Percentiles rank a stretch among this genome's conserved stretches.
Evolutionary conservation across 2,113 vertebrate species (phyloP).

Genomic region (Bubo scandiacus): DNA sequence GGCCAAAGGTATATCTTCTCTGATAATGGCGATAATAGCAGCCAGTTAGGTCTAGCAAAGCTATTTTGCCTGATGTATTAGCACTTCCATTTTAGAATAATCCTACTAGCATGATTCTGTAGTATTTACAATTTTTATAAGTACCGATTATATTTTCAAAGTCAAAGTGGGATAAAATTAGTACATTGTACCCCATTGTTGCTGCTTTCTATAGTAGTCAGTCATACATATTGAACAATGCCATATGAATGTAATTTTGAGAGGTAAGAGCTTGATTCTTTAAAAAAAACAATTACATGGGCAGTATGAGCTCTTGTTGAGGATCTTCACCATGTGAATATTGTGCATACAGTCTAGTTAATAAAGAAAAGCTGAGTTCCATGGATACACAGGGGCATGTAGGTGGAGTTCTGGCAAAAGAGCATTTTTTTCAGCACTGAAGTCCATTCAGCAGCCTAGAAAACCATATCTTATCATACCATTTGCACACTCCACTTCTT

Average conservation of each 20-base stretch:
- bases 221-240: slow-evolving; percentile 75
- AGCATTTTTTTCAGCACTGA: background rate
- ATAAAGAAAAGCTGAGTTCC: slow-evolving; percentile 62
- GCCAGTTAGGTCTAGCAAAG: slow-evolving; percentile 67
- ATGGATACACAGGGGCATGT: background rate
- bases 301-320: slow-evolving; percentile 66
- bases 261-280: slow-evolving; percentile 74
- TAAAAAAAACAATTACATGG: slow-evolving; percentile 69
- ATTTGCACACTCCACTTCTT: slow-evolving; percentile 10
- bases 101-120: slow-evolving; percentile 72
- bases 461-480: background rate
- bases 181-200: slow-evolving; percentile 69
- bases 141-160: slow-evolving; percentile 78
- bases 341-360: slow-evolving; percentile 49
- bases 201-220: slow-evolving; percentile 70
- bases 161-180: slow-evolving; percentile 80
- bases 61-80: slow-evolving; percentile 76
- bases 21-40: slow-evolving; percentile 71
- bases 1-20: slow-evolving; percentile 66
- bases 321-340: slow-evolving; percentile 63
- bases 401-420: background rate
- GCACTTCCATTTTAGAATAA: slow-evolving; percentile 74
- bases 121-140: slow-evolving; percentile 79
- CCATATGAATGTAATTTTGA: slow-evolving; percentile 73
- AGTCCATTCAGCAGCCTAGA: slow-evolving; percentile 2